Conservation (phyloP, 2,888 invertebrate genomes). For the Luperina nickerlii region DNA sequence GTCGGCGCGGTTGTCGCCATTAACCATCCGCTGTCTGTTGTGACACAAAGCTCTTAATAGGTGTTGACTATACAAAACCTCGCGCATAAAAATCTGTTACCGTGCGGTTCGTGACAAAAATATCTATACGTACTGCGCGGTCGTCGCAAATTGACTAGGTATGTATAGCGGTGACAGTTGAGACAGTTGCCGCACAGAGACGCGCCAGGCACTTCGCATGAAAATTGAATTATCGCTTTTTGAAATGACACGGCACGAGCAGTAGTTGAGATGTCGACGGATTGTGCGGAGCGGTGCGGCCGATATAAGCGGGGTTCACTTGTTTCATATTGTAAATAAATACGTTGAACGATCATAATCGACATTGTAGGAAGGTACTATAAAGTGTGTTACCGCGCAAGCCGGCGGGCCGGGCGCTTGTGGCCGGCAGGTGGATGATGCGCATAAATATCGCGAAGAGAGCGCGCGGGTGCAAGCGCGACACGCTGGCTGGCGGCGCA, state of each 20-base stretch:
- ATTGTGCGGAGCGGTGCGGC: not conserved
- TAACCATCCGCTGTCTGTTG: conserved; percentile 16
- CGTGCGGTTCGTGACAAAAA: conserved; percentile 11
- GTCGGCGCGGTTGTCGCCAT: conserved; percentile 30
- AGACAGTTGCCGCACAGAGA: conserved; percentile 22
- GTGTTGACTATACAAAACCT: conserved; percentile 23
- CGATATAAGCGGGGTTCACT: conserved; percentile 1
- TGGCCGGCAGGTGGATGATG: conserved; percentile 65
- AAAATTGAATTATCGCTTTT: conserved; percentile 55
- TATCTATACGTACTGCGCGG: conserved; percentile 3
- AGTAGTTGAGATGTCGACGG: conserved; percentile 25
- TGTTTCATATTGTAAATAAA: conserved; percentile 17
- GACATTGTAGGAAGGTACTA: conserved; percentile 31
- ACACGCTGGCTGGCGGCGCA: conserved; percentile 50
- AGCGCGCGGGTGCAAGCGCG: conserved; percentile 37
- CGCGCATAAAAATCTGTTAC: conserved; percentile 16
- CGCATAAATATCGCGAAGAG: conserved; percentile 62
- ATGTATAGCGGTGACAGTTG: conserved; percentile 35
- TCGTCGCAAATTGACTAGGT: conserved; percentile 26
- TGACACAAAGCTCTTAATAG: conserved; percentile 28
- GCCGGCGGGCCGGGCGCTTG: not conserved
- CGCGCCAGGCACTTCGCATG: conserved; percentile 29
- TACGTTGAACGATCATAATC: conserved; percentile 34
- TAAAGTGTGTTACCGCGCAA: not conserved
- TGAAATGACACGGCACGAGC: conserved; percentile 18